These are phyloP conservation scores for Lepus townsendii DNA, from an alignment of 2,797 vertebrate genomes.

Conservation along the genomic window DNA sequence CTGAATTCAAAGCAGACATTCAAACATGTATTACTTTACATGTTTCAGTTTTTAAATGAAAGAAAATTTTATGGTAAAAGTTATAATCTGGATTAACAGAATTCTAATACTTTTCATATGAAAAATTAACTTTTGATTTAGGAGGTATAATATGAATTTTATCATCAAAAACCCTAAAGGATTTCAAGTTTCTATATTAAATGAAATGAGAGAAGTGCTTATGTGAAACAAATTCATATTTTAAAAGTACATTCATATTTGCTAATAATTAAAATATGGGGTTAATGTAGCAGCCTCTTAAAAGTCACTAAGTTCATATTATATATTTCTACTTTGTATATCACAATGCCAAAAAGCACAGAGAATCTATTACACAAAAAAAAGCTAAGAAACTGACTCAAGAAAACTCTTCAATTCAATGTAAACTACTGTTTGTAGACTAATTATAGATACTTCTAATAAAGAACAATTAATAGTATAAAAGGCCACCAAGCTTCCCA, in stretches of 20 bases:
- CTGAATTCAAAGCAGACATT: too few species aligned
- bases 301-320: constrained; percentile 15
- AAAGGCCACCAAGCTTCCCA: constrained; percentile 35
- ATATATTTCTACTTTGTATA: background rate
- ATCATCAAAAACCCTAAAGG: background rate
- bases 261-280: background rate
- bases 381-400: background rate
- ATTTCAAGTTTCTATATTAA: constrained; percentile 31
- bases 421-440: background rate
- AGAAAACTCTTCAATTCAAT: constrained; percentile 37
- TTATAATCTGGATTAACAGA: background rate
- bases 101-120: constrained; percentile 32
- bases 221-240: background rate
- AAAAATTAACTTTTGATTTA: constrained; percentile 36
- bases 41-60: constrained; percentile 19
- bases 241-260: constrained; percentile 31
- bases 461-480: constrained; percentile 33
- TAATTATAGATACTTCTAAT: constrained; percentile 32
- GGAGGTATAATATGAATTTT: background rate
- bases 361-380: background rate
- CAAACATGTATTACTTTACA: background rate
- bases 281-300: background rate
- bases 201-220: constrained; percentile 15
- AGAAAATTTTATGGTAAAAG: background rate
- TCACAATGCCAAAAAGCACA: constrained; percentile 12